These are phyloP conservation scores for Lordiphosa stackelbergi DNA, from an alignment of 1,140 invertebrate genomes.

Conservation along the genomic window DNA sequence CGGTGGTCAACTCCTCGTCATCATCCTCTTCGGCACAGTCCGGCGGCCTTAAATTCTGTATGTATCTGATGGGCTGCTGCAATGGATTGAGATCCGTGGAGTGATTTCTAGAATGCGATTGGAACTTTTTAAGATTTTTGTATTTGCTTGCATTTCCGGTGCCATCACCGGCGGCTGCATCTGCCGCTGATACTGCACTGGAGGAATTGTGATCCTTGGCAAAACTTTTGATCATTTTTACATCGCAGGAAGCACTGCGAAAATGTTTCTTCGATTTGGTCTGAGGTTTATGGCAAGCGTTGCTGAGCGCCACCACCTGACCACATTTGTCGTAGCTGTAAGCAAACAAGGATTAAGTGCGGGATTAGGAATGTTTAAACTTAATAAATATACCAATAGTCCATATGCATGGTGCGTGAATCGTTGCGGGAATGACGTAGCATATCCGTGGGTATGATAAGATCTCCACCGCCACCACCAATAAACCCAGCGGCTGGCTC, in stretches of 20 bases:
- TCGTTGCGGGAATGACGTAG: slow-evolving; percentile 79
- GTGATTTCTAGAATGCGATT: slow-evolving; percentile 76
- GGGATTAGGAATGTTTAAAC: background rate
- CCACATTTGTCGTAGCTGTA: slow-evolving; percentile 73
- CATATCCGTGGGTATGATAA: slow-evolving; percentile 77
- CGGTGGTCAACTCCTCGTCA: slow-evolving; percentile 68
- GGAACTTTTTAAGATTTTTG: slow-evolving; percentile 71
- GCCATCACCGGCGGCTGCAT: slow-evolving; percentile 24
- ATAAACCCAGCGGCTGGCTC: slow-evolving; percentile 49
- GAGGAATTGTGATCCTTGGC: slow-evolving; percentile 67
- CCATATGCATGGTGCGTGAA: slow-evolving; percentile 80
- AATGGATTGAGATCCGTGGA: slow-evolving; percentile 72
- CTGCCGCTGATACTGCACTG: slow-evolving; percentile 23
- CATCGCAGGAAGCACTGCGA: slow-evolving; percentile 75
- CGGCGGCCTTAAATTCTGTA: slow-evolving; percentile 70
- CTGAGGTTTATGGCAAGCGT: slow-evolving; percentile 51
- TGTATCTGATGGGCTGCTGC: slow-evolving; percentile 69
- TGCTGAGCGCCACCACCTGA: slow-evolving; percentile 40
- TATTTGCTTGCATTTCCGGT: slow-evolving; percentile 57
- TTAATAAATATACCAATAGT: slow-evolving; percentile 78
- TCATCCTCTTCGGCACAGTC: slow-evolving; percentile 67
- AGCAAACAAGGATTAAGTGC: background rate
- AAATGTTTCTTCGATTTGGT: slow-evolving; percentile 76
- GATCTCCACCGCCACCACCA: slow-evolving; percentile 44
- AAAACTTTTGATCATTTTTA: slow-evolving; percentile 76